Evolutionary conservation across 2,888 invertebrate species (phyloP).

Genomic region (Latrodectus elegans): DNA sequence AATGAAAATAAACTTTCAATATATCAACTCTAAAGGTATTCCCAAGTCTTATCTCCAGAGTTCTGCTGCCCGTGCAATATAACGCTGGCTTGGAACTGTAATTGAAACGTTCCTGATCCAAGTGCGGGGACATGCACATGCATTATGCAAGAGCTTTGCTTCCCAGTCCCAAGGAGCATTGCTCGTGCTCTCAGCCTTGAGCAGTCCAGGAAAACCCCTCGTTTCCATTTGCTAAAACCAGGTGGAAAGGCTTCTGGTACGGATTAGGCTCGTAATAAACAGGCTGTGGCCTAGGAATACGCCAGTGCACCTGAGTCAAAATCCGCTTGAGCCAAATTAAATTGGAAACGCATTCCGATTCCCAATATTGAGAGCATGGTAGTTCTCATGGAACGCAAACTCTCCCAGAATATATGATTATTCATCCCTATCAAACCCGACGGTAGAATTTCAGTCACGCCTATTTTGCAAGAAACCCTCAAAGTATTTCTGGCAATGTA

Average conservation of each 20-base stretch:
- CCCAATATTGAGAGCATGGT: constrained; percentile 16
- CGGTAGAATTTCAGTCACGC: too few relatives aligned
- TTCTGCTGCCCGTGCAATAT: constrained; percentile 11
- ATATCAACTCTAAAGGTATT: background rate
- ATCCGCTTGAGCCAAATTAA: constrained; percentile 39
- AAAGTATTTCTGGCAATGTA: too few relatives aligned
- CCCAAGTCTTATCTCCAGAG: background rate
- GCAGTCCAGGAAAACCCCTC: constrained; percentile 7
- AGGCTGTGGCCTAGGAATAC: constrained; percentile 35
- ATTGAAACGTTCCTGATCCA: constrained; percentile 29
- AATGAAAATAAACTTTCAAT: background rate
- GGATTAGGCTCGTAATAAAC: constrained; percentile 55
- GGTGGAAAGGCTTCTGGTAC: constrained; percentile 4
- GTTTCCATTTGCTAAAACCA: constrained; percentile 34
- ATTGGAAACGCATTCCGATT: constrained; percentile 16
- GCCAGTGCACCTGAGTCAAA: constrained; percentile 38
- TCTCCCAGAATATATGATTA: too few relatives aligned
- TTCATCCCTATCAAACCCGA: too few relatives aligned
- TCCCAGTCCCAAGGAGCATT: background rate
- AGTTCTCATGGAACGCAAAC: background rate
- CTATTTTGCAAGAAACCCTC: too few relatives aligned
- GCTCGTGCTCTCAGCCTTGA: background rate
- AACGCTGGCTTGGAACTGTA: constrained; percentile 24
- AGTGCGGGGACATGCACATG: constrained; percentile 16
- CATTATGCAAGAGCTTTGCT: constrained; percentile 42